Conservation (phyloP, 2,797 vertebrate species). For the Distichodus sexfasciatus region DNA sequence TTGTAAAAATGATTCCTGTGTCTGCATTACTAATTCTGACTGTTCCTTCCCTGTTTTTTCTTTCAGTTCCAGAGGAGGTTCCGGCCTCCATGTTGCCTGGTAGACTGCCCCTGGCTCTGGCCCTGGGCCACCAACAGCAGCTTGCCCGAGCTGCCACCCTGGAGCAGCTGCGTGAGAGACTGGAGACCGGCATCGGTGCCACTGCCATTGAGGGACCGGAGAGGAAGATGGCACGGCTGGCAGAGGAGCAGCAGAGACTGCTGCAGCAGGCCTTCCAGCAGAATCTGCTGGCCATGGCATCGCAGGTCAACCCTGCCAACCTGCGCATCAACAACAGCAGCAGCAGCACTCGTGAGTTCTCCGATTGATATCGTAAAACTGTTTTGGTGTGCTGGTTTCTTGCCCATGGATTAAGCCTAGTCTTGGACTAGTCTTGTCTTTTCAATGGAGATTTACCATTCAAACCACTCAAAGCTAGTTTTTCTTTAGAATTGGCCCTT, state of each 20-base stretch:
- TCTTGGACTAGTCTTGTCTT: no score
- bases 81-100: slow-evolving; percentile 73
- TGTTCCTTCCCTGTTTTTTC: background rate
- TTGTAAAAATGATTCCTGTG: background rate
- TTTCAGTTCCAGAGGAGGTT: slow-evolving; percentile 74
- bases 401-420: no score
- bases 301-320: slow-evolving; percentile 76
- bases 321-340: slow-evolving; percentile 62
- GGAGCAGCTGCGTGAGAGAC: slow-evolving; percentile 88
- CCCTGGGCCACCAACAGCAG: slow-evolving; percentile 74
- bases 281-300: slow-evolving; percentile 87
- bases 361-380: background rate
- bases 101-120: slow-evolving; percentile 77
- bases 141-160: slow-evolving; percentile 79
- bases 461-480: no score
- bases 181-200: slow-evolving; percentile 74
- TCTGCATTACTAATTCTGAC: background rate
- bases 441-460: no score
- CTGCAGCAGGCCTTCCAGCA: slow-evolving; percentile 94
- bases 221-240: slow-evolving; percentile 81
- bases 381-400: no score
- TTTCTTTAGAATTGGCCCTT: no score
- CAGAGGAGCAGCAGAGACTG: slow-evolving; percentile 90
- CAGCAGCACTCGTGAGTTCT: slow-evolving; percentile 59
- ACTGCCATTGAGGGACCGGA: slow-evolving; percentile 76